Percentiles rank a stretch among this genome's conserved stretches.
Conservation (phyloP, 2,113 vertebrate species). For the Heliornis fulica region DNA sequence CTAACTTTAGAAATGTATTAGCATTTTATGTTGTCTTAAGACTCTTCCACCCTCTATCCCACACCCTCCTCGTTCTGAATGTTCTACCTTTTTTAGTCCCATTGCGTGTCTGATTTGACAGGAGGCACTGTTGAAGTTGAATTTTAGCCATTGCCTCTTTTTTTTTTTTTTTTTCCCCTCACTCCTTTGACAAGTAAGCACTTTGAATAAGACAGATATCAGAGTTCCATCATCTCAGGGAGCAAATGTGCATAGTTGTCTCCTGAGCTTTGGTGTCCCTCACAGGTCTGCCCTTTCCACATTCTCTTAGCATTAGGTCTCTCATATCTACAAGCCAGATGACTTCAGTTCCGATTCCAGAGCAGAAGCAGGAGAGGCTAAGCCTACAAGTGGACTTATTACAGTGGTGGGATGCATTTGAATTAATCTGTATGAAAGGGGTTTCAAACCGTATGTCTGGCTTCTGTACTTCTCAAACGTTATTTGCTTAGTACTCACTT, state of each 20-base stretch:
- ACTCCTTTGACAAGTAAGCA: background rate
- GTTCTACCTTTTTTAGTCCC: background rate
- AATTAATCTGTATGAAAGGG: background rate
- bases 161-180: background rate
- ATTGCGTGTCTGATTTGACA: background rate
- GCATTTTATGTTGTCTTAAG: conserved; percentile 21
- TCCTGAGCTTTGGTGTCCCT: conserved; percentile 45
- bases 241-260: conserved; percentile 57
- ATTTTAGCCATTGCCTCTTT: background rate
- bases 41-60: background rate
- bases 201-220: background rate
- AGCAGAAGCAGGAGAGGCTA: background rate
- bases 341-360: background rate
- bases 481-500: background rate
- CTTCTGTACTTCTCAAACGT: background rate
- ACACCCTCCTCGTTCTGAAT: background rate
- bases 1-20: conserved; percentile 25
- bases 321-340: background rate
- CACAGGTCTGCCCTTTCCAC: background rate
- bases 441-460: background rate
- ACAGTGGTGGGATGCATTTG: background rate
- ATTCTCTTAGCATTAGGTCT: background rate
- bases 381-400: background rate
- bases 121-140: background rate
- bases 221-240: conserved; percentile 66